phyloP scores from a whole-genome alignment of 2,113 vertebrate genomes.

The Anhinga rufa region DNA sequence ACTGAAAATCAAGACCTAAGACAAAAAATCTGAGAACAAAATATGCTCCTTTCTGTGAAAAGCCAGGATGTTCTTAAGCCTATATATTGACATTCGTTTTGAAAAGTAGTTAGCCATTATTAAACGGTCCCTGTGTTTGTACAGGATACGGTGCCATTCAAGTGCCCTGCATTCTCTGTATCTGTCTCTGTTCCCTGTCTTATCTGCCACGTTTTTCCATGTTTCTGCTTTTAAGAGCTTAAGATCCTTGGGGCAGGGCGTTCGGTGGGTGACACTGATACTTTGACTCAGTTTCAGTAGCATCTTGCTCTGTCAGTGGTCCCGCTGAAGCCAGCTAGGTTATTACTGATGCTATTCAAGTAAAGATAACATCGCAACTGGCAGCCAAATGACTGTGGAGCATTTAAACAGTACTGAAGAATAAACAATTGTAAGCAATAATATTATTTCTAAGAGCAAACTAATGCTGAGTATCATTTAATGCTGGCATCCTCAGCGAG shows the following conservation, averaged over 20 bases:
- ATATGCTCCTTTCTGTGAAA: background rate
- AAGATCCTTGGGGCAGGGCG: background rate
- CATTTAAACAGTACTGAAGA: background rate
- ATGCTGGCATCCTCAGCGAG: background rate
- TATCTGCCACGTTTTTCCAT: background rate
- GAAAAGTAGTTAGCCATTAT: background rate
- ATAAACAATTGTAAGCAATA: background rate
- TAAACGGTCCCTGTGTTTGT: background rate
- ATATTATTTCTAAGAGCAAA: background rate
- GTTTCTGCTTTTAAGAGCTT: background rate
- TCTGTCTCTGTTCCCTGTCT: background rate
- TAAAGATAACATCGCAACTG: background rate
- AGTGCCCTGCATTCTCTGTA: background rate
- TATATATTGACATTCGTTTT: background rate
- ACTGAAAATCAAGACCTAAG: background rate
- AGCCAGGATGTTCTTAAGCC: background rate
- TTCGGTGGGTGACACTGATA: background rate
- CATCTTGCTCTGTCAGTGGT: background rate
- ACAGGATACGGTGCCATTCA: background rate
- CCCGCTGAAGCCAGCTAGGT: background rate
- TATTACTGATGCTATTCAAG: background rate
- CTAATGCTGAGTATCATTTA: background rate
- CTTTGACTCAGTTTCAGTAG: background rate
- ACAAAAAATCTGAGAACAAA: background rate
- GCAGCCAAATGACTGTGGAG: background rate